Conservation (phyloP, 2,888 invertebrate species). For the Campoplex capitator region DNA sequence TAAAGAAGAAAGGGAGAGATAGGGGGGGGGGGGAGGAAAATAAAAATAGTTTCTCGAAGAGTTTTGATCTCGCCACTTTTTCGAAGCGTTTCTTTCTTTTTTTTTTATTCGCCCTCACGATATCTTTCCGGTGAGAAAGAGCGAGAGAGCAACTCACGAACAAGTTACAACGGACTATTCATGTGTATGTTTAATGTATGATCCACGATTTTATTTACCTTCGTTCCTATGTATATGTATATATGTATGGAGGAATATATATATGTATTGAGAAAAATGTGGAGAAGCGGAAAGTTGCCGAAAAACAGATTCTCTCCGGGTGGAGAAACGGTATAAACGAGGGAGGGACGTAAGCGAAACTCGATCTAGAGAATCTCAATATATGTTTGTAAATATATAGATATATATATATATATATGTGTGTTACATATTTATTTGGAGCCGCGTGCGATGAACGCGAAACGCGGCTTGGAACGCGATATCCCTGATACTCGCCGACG, state of each 20-base stretch:
- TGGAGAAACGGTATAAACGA: slow-evolving; percentile 53
- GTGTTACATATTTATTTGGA: slow-evolving; percentile 50
- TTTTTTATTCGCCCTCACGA: background rate
- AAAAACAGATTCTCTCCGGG: slow-evolving; percentile 51
- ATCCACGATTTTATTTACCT: slow-evolving; percentile 39
- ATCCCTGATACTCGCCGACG: slow-evolving; percentile 83
- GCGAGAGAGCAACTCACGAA: slow-evolving; percentile 66
- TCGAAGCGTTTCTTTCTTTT: background rate
- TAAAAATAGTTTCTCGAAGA: slow-evolving; percentile 52
- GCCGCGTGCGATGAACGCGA: slow-evolving; percentile 76
- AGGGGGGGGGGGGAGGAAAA: slow-evolving; percentile 18
- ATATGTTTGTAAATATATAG: background rate
- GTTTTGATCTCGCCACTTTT: slow-evolving; percentile 52
- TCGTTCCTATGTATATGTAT: background rate
- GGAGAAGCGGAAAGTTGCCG: slow-evolving; percentile 54
- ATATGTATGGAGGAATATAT: background rate
- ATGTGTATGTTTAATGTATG: slow-evolving; percentile 65
- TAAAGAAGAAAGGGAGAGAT: background rate
- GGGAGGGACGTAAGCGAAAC: slow-evolving; percentile 58
- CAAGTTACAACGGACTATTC: slow-evolving; percentile 65
- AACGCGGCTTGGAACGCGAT: slow-evolving; percentile 81
- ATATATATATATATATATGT: background rate
- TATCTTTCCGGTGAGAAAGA: slow-evolving; percentile 47
- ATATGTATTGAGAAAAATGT: slow-evolving; percentile 41
- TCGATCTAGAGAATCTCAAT: slow-evolving; percentile 61